Evolutionary conservation across 2,797 vertebrate species (phyloP).

Genomic region (Meda fulgida): DNA sequence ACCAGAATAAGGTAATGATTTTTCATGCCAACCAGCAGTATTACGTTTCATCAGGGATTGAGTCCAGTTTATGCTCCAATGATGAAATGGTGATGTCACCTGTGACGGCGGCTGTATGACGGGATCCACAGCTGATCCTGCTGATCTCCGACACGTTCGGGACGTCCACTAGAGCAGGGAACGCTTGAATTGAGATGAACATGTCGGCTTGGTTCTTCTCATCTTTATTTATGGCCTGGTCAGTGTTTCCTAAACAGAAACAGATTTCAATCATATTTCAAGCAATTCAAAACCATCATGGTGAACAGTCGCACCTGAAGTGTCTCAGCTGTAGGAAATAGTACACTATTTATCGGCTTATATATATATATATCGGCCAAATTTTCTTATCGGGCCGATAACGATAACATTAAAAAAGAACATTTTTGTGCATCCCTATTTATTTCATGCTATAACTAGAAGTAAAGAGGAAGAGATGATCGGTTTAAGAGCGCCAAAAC

Average conservation of each 20-base stretch:
- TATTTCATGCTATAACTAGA: too few relatives aligned
- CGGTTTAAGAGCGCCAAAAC: too few relatives aligned
- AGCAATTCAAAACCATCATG: too few relatives aligned
- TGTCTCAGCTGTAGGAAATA: too few relatives aligned
- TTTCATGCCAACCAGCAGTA: neutral
- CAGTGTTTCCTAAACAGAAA: slow-evolving; percentile 15
- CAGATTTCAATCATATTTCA: too few relatives aligned
- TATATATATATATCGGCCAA: too few relatives aligned
- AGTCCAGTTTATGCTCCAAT: neutral
- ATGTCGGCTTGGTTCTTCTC: slow-evolving; percentile 55
- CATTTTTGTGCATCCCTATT: too few relatives aligned
- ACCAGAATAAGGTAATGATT: neutral
- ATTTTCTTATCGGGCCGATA: too few relatives aligned
- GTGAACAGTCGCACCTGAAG: too few relatives aligned
- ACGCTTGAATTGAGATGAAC: slow-evolving; percentile 91
- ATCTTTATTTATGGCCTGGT: slow-evolving; percentile 27
- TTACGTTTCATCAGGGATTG: neutral
- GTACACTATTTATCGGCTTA: too few relatives aligned
- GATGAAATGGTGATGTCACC: slow-evolving; percentile 74
- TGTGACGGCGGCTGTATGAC: slow-evolving; percentile 88
- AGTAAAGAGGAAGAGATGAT: too few relatives aligned
- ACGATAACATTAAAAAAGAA: too few relatives aligned
- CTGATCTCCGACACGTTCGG: slow-evolving; percentile 75
- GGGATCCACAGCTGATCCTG: slow-evolving; percentile 88
- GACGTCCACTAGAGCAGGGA: slow-evolving; percentile 90